Percentiles rank a stretch among this genome's conserved stretches.
Conservation (phyloP, 2,797 vertebrate species). For the Picus viridis region DNA sequence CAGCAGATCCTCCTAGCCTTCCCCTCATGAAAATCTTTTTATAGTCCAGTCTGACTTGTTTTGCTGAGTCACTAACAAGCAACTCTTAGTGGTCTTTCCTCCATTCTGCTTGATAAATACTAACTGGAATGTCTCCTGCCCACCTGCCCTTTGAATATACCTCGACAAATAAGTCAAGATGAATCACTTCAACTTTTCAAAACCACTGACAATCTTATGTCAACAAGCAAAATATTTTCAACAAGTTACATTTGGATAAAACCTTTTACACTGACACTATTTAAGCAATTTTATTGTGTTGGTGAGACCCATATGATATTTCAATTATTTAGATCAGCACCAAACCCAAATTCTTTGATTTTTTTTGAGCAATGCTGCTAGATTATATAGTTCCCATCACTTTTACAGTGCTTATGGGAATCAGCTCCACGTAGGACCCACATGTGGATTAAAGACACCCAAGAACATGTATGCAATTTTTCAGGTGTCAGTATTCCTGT, state of each 20-base stretch:
- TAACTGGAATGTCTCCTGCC: background rate
- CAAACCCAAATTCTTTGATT: background rate
- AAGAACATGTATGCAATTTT: background rate
- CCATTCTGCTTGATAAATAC: background rate
- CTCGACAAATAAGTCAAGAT: background rate
- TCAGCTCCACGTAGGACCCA: background rate
- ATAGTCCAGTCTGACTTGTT: background rate
- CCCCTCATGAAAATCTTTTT: background rate
- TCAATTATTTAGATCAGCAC: background rate
- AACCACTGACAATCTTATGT: too few relatives aligned
- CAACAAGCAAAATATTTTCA: too few relatives aligned
- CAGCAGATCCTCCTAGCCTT: background rate
- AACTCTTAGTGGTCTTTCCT: background rate
- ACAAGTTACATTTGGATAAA: too few relatives aligned
- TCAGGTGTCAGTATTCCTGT: background rate
- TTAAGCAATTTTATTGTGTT: too few relatives aligned
- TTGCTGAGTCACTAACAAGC: background rate
- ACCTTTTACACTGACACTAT: too few relatives aligned
- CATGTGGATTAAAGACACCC: background rate
- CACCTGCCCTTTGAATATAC: background rate
- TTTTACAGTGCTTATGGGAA: background rate
- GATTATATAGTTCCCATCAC: background rate
- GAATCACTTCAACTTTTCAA: too few relatives aligned
- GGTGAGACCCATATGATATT: background rate
- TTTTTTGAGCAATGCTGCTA: background rate